Evolutionary conservation across 2,797 vertebrate genomes (phyloP).

Genomic region (Molossus alvarezi): DNA sequence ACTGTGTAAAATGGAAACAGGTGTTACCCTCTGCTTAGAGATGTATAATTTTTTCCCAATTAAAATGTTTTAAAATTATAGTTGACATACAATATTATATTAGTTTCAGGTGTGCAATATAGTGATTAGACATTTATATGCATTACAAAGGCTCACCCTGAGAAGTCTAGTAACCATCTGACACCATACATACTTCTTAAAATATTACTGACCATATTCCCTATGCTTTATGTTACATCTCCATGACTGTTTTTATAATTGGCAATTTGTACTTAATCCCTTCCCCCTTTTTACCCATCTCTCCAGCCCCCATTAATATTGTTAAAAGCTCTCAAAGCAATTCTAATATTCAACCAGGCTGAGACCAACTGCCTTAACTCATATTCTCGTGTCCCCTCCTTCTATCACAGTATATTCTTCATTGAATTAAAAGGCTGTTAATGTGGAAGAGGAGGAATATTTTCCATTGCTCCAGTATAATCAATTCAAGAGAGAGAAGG

Average conservation of each 20-base stretch:
- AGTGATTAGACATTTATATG: background rate
- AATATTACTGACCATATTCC: background rate
- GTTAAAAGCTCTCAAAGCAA: constrained; percentile 6
- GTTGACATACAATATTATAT: background rate
- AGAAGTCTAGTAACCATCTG: background rate
- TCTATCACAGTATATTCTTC: background rate
- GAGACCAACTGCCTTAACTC: background rate
- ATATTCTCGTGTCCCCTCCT: background rate
- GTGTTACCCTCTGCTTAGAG: background rate
- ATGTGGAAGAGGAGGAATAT: background rate
- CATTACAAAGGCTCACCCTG: background rate
- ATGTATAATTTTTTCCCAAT: background rate
- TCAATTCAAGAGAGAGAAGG: constrained; percentile 6
- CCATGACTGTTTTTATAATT: background rate
- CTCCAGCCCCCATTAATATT: background rate
- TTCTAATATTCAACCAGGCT: background rate
- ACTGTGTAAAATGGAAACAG: constrained; percentile 4
- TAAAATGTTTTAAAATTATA: background rate
- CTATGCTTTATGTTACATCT: background rate
- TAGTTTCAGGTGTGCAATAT: background rate
- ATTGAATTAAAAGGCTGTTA: background rate
- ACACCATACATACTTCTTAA: background rate
- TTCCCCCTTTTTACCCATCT: background rate
- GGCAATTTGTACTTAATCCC: background rate
- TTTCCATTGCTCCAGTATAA: constrained; percentile 39